Percentiles rank a stretch among this genome's conserved stretches.
phyloP scores from a whole-genome alignment of 2,113 vertebrate species.

The Nipponia nippon region DNA sequence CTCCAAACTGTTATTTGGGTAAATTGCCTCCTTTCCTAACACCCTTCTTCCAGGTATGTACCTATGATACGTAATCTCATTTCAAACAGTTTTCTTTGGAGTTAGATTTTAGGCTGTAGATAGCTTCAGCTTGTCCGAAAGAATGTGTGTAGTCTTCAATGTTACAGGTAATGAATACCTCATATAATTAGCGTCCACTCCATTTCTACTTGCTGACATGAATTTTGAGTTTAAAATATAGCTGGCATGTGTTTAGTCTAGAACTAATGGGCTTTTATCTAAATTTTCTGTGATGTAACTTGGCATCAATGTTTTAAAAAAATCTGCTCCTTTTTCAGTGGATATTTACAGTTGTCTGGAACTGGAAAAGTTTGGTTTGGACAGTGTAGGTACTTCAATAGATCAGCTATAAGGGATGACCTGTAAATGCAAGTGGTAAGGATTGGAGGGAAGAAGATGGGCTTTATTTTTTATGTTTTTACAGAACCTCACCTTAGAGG shows the following conservation, averaged over 20 bases:
- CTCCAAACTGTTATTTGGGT: not conserved
- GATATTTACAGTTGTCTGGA: slow-evolving; percentile 28
- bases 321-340: not conserved
- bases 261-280: slow-evolving; percentile 30
- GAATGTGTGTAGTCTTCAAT: not conserved
- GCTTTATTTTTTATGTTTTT: not conserved
- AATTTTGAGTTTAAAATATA: slow-evolving; percentile 35
- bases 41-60: not conserved
- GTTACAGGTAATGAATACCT: not conserved
- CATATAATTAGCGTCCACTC: slow-evolving; percentile 8
- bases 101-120: not conserved
- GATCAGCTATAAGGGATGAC: not conserved
- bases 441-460: not conserved
- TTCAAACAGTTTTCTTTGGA: not conserved
- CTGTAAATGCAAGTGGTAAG: not conserved
- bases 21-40: not conserved
- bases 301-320: not conserved
- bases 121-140: not conserved
- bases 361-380: slow-evolving; percentile 11
- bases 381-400: not conserved
- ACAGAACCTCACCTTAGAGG: not conserved
- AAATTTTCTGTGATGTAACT: slow-evolving; percentile 49
- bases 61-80: not conserved
- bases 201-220: slow-evolving; percentile 35
- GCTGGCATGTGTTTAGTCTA: slow-evolving; percentile 32